Percentiles rank a stretch among this genome's conserved stretches.
These are phyloP conservation scores for Desoria tigrina DNA, from an alignment of 2,888 invertebrate species.

Conservation along the genomic window DNA sequence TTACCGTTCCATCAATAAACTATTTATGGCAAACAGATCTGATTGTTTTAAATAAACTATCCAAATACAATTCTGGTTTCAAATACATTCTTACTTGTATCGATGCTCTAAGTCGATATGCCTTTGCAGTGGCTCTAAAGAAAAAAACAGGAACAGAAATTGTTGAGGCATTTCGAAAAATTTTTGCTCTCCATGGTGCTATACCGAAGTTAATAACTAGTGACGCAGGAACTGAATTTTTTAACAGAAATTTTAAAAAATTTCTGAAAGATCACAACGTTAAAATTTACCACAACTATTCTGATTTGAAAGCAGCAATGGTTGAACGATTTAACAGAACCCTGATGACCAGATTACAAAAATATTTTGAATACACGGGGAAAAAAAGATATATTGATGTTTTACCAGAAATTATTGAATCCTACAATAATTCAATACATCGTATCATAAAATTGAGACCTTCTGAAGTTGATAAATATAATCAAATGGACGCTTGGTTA, in stretches of 20 bases:
- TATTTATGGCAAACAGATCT: constrained; percentile 33
- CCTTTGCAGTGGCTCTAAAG: constrained; percentile 39
- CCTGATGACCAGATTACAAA: constrained; percentile 13
- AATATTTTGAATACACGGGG: constrained; percentile 19
- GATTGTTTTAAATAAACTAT: constrained; percentile 20
- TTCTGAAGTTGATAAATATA: constrained; percentile 17
- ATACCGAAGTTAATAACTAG: constrained; percentile 23
- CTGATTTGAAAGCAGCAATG: constrained; percentile 29
- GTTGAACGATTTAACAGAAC: constrained; percentile 41
- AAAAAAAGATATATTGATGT: constrained; percentile 25
- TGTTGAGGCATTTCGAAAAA: constrained; percentile 27
- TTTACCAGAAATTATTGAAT: constrained; percentile 22
- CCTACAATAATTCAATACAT: constrained; percentile 26
- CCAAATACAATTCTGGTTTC: constrained; percentile 19
- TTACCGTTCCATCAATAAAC: constrained; percentile 18
- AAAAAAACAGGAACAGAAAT: constrained; percentile 30
- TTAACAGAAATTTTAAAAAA: background rate
- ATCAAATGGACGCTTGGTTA: constrained; percentile 45
- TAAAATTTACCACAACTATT: constrained; percentile 32
- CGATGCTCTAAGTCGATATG: constrained; percentile 41
- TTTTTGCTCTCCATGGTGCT: constrained; percentile 14
- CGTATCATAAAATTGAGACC: constrained; percentile 23
- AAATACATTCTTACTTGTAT: constrained; percentile 39
- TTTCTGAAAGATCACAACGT: constrained; percentile 17
- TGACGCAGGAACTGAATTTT: constrained; percentile 37